A percentile compares a stretch with the other conserved stretches of the same genome.
Conservation (phyloP, 2,797 vertebrate species). For the Oreortyx pictus region DNA sequence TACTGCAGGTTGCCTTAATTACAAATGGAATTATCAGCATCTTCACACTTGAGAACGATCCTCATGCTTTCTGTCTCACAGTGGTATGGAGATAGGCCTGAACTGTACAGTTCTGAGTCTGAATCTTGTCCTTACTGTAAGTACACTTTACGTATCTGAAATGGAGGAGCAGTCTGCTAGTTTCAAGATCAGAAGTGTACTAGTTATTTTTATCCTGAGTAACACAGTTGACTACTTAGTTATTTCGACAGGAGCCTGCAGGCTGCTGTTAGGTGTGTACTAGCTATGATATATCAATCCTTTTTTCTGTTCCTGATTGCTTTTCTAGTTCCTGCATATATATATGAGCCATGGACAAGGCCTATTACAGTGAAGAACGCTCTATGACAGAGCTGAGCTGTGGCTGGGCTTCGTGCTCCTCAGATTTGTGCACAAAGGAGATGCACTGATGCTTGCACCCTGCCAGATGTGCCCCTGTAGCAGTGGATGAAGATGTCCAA, state of each 20-base stretch:
- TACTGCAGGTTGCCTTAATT: slow-evolving; percentile 22
- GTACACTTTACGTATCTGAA: not conserved
- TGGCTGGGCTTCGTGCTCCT: not conserved
- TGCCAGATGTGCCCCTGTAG: not conserved
- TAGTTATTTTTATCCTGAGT: not conserved
- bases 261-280: not conserved
- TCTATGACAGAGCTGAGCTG: not conserved
- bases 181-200: not conserved
- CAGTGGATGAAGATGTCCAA: not conserved
- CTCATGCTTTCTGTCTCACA: not conserved
- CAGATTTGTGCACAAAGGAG: not conserved
- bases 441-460: not conserved
- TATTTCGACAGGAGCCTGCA: not conserved
- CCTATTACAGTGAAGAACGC: not conserved
- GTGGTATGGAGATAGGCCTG: not conserved
- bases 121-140: slow-evolving; percentile 12
- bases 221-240: not conserved
- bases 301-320: not conserved
- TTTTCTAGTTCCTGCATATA: not conserved
- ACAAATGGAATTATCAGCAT: slow-evolving; percentile 15
- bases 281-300: not conserved
- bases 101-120: not conserved
- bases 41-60: not conserved
- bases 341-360: not conserved
- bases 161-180: not conserved